Base-by-base conservation (phyloP, 2,888 invertebrate genomes). In the Ceriagrion tenellum region DNA sequence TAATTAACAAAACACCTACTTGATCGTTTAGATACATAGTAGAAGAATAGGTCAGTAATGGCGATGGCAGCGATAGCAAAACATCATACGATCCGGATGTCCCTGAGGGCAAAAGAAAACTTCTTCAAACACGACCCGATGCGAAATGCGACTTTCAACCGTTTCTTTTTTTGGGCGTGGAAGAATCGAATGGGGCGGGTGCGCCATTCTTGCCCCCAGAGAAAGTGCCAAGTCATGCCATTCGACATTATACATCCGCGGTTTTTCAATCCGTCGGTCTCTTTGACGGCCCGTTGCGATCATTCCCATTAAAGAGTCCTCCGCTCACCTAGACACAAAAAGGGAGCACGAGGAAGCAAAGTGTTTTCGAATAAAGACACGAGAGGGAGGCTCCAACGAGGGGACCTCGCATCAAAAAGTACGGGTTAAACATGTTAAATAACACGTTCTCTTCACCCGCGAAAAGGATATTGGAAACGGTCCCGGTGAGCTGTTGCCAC, bases 281-380 rank as follows among this genome's bases (percentile, higher is more conserved):
- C 81, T 81, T 81, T 81, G 81, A 81, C 30, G n/a, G 69, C 12
- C n/a, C n/a, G 12, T n/a, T 23, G 81, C 30, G 81, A 81, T 30
- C 81, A 18, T 10, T 35, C 81, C 35, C 69, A 13, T 81, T 69
- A 23, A 69, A 12, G n/a, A 12, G n/a, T 69, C 26, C 30, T 16
- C 81, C 2, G 81, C 16, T 35, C 81, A 8, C 3, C 59, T 35
- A 0, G 13, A 12, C 30, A 12, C 26, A 81, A 35, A 81, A 81
- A 35, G n/a, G 81, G 35, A 81, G 81, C 35, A 18, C 0, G n/a
- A 3, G 26, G 69, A 69, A 26, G 26, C 69, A 26, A 26, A 81
- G 81, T 23, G 35, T 35, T 35, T 81, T 81, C 26, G 81, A 81
- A 81, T 81, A 81, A 35, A 81, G 81, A 81, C 81, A 81, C 81